Base-by-base conservation (phyloP, 2,797 vertebrate genomes). In the Sparidentex hasta region DNA sequence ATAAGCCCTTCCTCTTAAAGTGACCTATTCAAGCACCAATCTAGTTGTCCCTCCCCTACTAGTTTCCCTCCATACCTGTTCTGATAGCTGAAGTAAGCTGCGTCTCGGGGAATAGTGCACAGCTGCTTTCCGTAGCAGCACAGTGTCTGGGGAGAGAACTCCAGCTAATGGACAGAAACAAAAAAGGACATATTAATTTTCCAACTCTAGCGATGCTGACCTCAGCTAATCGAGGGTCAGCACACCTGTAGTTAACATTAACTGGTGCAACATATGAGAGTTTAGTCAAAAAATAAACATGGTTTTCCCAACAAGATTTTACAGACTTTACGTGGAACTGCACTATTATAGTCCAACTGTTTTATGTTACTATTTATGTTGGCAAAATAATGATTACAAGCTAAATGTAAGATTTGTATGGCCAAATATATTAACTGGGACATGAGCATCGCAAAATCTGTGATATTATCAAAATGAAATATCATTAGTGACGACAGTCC, bases 61-160 rank as follows among this genome's bases (percentile, higher is more conserved):
- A 48, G 6, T 33, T 38, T 52, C 47, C 69, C 23, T 68, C 8
- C 85, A 58, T 96, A 99, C 98, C 98, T 99, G 97, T 99, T 99
- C 94, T 99, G 98, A 92, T 99, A 99, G 94, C 98, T 99, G 94
- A 99, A 99, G 91, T 99, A 99, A 88, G 97, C 98, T 89, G 97
- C 97, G 83, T 99, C 98, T 90, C 98, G 94, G 81, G 98, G 97
- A 91, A 99, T 99, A 70, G 98, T 99, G 94, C 98, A 99, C 18
- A 99, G 93, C 95, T 99, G 98, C 95, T 99, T 99, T 80, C 98
- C 98, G 77, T 99, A 99, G 95, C 98, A 99, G 96, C 98, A 99
- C 71, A 99, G 94, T 50, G 98, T 99, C 95, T 99, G 98, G 78
- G 98, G 98, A 2, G 98, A 99, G 88, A 96, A 96, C 92, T 96